phyloP scores from a whole-genome alignment of 2,888 invertebrate species.

The Hemithea aestivaria region DNA sequence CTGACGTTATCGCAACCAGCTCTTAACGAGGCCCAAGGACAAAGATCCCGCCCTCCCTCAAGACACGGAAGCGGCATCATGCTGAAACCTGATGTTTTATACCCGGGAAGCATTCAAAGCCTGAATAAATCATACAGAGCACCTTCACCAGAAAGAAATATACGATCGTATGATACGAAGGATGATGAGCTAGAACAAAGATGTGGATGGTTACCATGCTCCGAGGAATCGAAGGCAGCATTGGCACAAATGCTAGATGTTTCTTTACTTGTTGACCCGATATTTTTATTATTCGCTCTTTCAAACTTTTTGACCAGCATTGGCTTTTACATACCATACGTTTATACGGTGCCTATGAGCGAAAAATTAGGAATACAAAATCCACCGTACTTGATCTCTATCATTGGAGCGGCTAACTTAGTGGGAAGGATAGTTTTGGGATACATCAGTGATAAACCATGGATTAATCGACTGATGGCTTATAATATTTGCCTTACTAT shows the following conservation, averaged over 20 bases:
- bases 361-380: slow-evolving; percentile 79
- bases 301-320: slow-evolving; percentile 98
- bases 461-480: slow-evolving; percentile 93
- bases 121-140: slow-evolving; percentile 53
- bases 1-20: slow-evolving; percentile 86
- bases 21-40: slow-evolving; percentile 72
- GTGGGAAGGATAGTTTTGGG: slow-evolving; percentile 93
- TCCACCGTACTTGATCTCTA: slow-evolving; percentile 85
- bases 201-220: slow-evolving; percentile 82
- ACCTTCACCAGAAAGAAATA: slow-evolving; percentile 63
- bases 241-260: slow-evolving; percentile 91
- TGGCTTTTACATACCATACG: slow-evolving; percentile 96
- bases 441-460: slow-evolving; percentile 91
- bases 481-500: slow-evolving; percentile 93
- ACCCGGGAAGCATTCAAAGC: slow-evolving; percentile 86
- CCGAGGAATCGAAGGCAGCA: slow-evolving; percentile 84
- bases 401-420: slow-evolving; percentile 93
- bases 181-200: slow-evolving; percentile 61
- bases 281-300: slow-evolving; percentile 93
- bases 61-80: slow-evolving; percentile 86
- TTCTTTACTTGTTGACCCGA: slow-evolving; percentile 87
- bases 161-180: slow-evolving; percentile 40
- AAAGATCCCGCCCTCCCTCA: slow-evolving; percentile 44
- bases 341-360: slow-evolving; percentile 89
- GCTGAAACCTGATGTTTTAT: slow-evolving; percentile 92